Evolutionary conservation across 2,888 invertebrate genomes (phyloP), one percentile per base, ranked within the genome.

Genomic region (Drosophila macrospina): DNA sequence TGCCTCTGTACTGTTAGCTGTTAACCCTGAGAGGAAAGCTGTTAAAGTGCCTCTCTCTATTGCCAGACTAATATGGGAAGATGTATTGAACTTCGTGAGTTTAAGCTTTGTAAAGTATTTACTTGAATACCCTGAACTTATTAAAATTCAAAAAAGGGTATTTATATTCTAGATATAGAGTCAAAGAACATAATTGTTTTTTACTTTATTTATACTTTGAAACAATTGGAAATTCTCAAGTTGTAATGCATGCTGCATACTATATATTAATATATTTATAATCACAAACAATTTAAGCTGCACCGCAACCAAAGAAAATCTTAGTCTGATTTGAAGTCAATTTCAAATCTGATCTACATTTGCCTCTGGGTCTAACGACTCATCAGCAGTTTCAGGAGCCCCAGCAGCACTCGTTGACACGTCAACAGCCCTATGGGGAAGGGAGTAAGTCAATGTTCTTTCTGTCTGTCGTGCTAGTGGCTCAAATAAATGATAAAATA

Each of bases 401-500:
- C 20, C 20, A 20, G 20, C 20, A 20, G 20, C 20, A 20, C 20
- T 20, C 3, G 20, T 3, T 3, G 20, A 1, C 20, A 20, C 20
- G 20, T 1, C 20, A n/a, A 51, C 36, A 6, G 44, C 51, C 3
- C 73, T 54, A 39, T 39, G 26, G 0, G 73, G 76, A 20, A 2
- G 39, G 69, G 5, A 41, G 24, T 6, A n/a, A n/a, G 47, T 2
- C 0, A 48, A 10, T 7, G 39, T 5, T 52, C 54, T 28, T 1
- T 71, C 51, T 1, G 26, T 2, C 1, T 16, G 47, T 7, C 28
- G 32, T 20, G 15, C 11, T n/a, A 54, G 5, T 0, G 57, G 59
- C 16, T 52, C 73, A 24, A 77, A 72, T n/a, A 77, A 32, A 15
- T 74, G 39, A 59, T 77, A 68, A n/a, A 78, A 68, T 0, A 77